Conservation (phyloP, 2,797 vertebrate species). For the Cheirogaleus major region DNA sequence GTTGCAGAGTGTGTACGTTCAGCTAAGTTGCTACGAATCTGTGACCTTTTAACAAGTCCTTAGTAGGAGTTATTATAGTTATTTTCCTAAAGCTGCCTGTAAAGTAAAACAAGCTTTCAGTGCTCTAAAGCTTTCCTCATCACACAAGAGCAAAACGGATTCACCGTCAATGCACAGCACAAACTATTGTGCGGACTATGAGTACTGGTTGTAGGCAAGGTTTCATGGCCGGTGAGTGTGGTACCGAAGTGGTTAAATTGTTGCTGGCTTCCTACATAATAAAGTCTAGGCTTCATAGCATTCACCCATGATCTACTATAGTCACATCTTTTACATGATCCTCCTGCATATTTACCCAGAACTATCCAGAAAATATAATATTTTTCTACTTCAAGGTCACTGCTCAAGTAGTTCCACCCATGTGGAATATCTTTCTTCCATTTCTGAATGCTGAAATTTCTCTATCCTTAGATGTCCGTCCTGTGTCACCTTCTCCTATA, state of each 20-base stretch:
- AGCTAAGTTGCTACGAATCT: too few species aligned
- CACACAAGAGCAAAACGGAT: too few species aligned
- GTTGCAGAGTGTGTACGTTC: too few species aligned
- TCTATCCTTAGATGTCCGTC: neutral
- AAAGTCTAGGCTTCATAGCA: neutral
- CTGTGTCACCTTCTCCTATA: neutral
- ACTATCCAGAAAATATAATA: neutral
- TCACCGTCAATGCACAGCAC: too few species aligned
- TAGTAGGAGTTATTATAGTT: too few species aligned
- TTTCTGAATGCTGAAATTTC: neutral
- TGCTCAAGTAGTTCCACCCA: neutral
- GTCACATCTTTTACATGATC: neutral
- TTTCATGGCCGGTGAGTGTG: too few species aligned
- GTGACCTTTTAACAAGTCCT: too few species aligned
- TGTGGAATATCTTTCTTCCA: neutral
- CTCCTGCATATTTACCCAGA: neutral
- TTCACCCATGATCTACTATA: neutral
- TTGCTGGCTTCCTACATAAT: neutral
- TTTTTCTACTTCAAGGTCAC: neutral
- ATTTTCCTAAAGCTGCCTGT: too few species aligned
- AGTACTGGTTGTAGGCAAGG: too few species aligned
- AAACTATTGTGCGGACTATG: too few species aligned
- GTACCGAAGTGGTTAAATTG: neutral
- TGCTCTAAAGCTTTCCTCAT: too few species aligned
- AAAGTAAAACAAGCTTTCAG: too few species aligned